These are phyloP conservation scores for Actias luna DNA, from an alignment of 2,888 invertebrate species.

Conservation along the genomic window DNA sequence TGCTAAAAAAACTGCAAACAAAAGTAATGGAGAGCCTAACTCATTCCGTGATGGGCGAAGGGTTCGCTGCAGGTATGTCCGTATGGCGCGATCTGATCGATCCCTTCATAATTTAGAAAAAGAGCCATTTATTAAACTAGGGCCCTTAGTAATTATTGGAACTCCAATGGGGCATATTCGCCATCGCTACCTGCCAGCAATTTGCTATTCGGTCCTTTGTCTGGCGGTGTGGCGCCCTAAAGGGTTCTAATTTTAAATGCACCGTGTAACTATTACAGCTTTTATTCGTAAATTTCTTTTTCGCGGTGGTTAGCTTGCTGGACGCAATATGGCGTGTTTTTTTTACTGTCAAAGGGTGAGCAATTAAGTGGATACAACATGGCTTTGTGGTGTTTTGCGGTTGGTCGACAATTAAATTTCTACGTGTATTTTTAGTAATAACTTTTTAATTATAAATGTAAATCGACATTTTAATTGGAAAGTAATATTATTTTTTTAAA, in stretches of 20 bases:
- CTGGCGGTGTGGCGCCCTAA: constrained; percentile 81
- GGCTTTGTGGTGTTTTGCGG: constrained; percentile 68
- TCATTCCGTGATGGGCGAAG: constrained; percentile 64
- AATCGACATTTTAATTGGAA: neutral
- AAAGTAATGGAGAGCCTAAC: constrained; percentile 59
- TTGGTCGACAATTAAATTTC: constrained; percentile 55
- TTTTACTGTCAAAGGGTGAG: constrained; percentile 71
- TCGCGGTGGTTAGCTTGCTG: constrained; percentile 76
- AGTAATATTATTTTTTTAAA: neutral
- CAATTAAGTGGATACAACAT: constrained; percentile 72
- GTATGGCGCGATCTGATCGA: constrained; percentile 71
- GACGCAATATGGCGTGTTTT: constrained; percentile 77
- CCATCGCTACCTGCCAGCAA: constrained; percentile 81
- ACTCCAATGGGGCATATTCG: constrained; percentile 75
- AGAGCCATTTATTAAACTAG: constrained; percentile 79
- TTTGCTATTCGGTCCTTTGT: constrained; percentile 80
- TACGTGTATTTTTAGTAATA: constrained; percentile 22
- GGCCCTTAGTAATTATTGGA: constrained; percentile 77
- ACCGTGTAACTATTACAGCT: constrained; percentile 76
- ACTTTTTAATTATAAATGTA: neutral
- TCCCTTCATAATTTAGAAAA: constrained; percentile 77
- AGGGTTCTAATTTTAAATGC: constrained; percentile 81
- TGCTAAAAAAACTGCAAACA: constrained; percentile 47
- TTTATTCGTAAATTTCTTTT: constrained; percentile 79
- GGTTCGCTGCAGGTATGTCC: constrained; percentile 77